Conservation (phyloP, 2,888 invertebrate species). For the Dryobota labecula region DNA sequence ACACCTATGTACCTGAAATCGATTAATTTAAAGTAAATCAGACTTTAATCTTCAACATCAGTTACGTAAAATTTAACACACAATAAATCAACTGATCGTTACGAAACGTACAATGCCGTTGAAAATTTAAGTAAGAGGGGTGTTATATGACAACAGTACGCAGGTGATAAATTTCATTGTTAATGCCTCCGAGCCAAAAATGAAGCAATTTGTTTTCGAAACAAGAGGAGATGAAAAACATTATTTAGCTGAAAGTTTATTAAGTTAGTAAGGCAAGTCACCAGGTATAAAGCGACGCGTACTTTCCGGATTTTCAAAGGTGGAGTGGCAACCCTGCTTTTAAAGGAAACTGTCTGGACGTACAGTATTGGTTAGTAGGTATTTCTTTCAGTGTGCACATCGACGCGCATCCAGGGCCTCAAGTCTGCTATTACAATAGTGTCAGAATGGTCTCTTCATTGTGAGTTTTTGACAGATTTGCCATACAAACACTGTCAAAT, state of each 20-base stretch:
- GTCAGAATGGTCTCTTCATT: too few species aligned
- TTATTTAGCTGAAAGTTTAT: conserved; percentile 85
- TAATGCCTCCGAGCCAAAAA: conserved; percentile 84
- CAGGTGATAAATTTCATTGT: conserved; percentile 85
- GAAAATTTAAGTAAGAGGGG: conserved; percentile 56
- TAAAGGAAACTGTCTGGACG: background rate
- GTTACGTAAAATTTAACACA: conserved; percentile 20
- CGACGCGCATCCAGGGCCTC: too few species aligned
- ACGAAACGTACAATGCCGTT: conserved; percentile 43
- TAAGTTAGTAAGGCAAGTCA: conserved; percentile 73
- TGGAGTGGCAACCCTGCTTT: background rate
- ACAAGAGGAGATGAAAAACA: conserved; percentile 88
- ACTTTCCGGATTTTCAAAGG: conserved; percentile 17
- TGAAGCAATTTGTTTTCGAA: conserved; percentile 87
- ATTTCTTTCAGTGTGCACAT: too few species aligned
- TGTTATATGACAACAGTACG: conserved; percentile 76
- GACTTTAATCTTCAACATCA: conserved; percentile 4
- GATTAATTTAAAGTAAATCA: conserved; percentile 15
- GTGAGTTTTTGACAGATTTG: too few species aligned
- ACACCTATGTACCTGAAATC: background rate
- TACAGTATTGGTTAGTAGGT: background rate
- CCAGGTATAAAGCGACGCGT: conserved; percentile 34
- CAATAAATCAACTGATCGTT: conserved; percentile 47
- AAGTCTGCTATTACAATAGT: too few species aligned
- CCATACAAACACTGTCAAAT: too few species aligned